Evolutionary conservation across 2,888 invertebrate species (phyloP).

Genomic region (Temnothorax rugatulus): DNA sequence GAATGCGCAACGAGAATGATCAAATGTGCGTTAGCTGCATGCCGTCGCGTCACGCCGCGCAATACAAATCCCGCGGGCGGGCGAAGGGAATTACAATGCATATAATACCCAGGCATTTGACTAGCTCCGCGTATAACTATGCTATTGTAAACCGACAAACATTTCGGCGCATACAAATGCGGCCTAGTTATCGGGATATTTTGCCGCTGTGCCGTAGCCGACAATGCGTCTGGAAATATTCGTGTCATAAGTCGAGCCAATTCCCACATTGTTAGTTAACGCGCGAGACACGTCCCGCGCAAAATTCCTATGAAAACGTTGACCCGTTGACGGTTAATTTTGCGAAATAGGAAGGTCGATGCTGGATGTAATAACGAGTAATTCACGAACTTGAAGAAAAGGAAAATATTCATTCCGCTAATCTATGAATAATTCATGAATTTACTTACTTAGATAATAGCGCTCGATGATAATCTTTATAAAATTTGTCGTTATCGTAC

Average conservation of each 20-base stretch:
- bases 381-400: neutral
- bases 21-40: slow-evolving; percentile 66
- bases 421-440: slow-evolving; percentile 13
- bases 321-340: neutral
- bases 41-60: slow-evolving; percentile 60
- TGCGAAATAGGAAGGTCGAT: neutral
- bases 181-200: slow-evolving; percentile 30
- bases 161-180: slow-evolving; percentile 51
- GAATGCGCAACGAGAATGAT: slow-evolving; percentile 68
- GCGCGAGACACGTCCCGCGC: neutral
- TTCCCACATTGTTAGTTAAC: slow-evolving; percentile 32
- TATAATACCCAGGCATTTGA: slow-evolving; percentile 65
- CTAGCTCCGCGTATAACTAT: slow-evolving; percentile 59
- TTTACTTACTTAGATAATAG: neutral
- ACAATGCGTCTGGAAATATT: slow-evolving; percentile 35
- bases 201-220: slow-evolving; percentile 2
- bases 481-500: slow-evolving; percentile 10
- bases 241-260: slow-evolving; percentile 35
- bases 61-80: slow-evolving; percentile 62
- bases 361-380: neutral
- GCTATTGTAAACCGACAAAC: slow-evolving; percentile 60
- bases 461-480: neutral
- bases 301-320: neutral
- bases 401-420: neutral
- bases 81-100: slow-evolving; percentile 59